These are phyloP conservation scores for Eulithis testata DNA, from an alignment of 2,888 invertebrate species.

Conservation along the genomic window DNA sequence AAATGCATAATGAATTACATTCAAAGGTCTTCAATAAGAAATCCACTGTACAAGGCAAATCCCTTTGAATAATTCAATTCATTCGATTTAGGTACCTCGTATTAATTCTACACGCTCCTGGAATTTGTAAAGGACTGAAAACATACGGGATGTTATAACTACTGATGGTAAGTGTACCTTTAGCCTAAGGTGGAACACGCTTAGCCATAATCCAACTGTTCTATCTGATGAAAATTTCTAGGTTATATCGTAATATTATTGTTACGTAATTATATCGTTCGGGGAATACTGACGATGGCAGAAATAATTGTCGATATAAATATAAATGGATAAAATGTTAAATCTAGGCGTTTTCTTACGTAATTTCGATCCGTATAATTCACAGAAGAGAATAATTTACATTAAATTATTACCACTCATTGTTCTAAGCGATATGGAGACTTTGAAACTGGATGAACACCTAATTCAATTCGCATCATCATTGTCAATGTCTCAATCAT, in stretches of 20 bases:
- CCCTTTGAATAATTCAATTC: conserved; percentile 69
- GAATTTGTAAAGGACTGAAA: conserved; percentile 53
- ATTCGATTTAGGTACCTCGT: conserved; percentile 67
- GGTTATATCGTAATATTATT: too few species aligned
- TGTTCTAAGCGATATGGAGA: conserved; percentile 41
- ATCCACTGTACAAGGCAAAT: conserved; percentile 54
- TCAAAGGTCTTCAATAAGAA: conserved; percentile 33
- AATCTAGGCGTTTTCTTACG: background rate
- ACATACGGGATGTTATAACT: conserved; percentile 33
- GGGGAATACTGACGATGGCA: too few species aligned
- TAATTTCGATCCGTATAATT: conserved; percentile 32
- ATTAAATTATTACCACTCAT: conserved; percentile 57
- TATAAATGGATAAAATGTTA: too few species aligned
- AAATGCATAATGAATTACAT: conserved; percentile 52
- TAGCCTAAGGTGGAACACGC: too few species aligned
- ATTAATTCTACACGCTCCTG: conserved; percentile 63
- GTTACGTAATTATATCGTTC: too few species aligned
- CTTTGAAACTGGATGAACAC: background rate
- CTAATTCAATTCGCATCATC: background rate
- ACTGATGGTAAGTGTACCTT: too few species aligned
- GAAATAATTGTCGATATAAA: too few species aligned
- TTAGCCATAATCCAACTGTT: too few species aligned
- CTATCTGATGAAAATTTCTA: too few species aligned
- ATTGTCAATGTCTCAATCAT: too few species aligned
- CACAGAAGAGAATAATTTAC: conserved; percentile 51